A percentile compares a stretch with the other conserved stretches of the same genome.
Evolutionary conservation across 2,113 vertebrate species (phyloP).

Genomic region (Datnioides undecimradiatus): DNA sequence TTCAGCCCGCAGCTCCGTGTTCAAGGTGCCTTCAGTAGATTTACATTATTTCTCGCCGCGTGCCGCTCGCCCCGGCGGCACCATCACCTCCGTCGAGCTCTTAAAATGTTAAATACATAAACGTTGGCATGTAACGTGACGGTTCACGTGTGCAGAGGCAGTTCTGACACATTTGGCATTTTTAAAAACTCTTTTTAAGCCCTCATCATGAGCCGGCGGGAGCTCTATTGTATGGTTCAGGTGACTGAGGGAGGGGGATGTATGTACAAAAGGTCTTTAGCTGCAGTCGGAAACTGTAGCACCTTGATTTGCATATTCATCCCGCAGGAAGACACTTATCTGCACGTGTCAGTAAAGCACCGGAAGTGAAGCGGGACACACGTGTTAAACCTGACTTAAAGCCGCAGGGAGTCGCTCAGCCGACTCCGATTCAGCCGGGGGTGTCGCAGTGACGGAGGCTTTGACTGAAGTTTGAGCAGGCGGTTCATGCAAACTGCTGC

Average conservation of each 20-base stretch:
- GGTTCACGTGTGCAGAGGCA: background rate
- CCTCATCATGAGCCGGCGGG: background rate
- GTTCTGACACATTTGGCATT: constrained; percentile 2
- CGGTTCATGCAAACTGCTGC: too few relatives aligned
- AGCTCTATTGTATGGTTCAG: background rate
- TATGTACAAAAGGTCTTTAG: background rate
- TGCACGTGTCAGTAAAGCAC: background rate
- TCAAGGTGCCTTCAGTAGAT: constrained; percentile 34
- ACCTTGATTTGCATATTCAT: constrained; percentile 24
- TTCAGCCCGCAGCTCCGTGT: constrained; percentile 20
- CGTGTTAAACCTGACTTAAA: background rate
- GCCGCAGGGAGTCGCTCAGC: background rate
- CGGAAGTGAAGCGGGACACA: background rate
- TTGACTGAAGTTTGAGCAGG: too few relatives aligned
- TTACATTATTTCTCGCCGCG: constrained; percentile 22
- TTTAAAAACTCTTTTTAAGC: background rate
- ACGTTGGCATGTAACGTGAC: background rate
- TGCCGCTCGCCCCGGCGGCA: constrained; percentile 1
- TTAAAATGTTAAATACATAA: background rate
- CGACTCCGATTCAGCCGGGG: too few relatives aligned
- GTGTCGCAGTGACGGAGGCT: too few relatives aligned
- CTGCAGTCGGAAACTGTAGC: background rate
- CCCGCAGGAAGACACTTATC: constrained; percentile 7
- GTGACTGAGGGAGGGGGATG: background rate
- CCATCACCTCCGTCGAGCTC: background rate